Conservation (phyloP, 1,140 invertebrate species). For the Lepidurus packardi region DNA sequence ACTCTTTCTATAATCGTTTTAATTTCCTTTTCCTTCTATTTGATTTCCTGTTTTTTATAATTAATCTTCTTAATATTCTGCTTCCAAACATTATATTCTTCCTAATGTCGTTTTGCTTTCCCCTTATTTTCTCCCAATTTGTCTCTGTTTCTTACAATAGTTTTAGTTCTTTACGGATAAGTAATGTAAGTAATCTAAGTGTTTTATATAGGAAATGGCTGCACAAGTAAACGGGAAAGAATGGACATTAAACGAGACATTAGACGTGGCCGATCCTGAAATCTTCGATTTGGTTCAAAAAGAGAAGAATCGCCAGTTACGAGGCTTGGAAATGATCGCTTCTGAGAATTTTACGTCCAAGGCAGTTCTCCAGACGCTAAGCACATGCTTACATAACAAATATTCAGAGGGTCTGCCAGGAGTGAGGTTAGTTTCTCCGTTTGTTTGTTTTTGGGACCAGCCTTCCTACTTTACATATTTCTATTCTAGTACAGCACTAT, state of each 20-base stretch:
- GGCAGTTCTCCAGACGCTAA: constrained; percentile 81
- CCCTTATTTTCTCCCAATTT: too few species aligned
- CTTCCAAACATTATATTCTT: too few species aligned
- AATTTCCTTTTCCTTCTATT: too few species aligned
- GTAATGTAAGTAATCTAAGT: too few species aligned
- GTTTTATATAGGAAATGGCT: not conserved
- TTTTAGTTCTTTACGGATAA: too few species aligned
- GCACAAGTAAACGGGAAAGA: not conserved
- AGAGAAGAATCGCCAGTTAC: constrained; percentile 79
- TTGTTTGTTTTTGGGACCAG: not conserved
- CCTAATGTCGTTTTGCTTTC: too few species aligned
- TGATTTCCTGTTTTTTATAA: too few species aligned
- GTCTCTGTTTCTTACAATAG: too few species aligned
- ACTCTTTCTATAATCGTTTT: too few species aligned
- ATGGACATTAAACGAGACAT: constrained; percentile 37
- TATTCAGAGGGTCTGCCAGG: constrained; percentile 94
- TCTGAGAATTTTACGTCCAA: constrained; percentile 95
- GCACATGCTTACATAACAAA: constrained; percentile 93
- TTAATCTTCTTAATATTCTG: too few species aligned
- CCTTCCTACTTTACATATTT: too few species aligned
- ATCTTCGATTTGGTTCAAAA: constrained; percentile 72
- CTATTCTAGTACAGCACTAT: too few species aligned
- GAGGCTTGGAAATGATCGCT: constrained; percentile 90
- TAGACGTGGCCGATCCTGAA: constrained; percentile 66
- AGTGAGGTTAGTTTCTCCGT: constrained; percentile 57